These are phyloP conservation scores for Octodon degus DNA, from an alignment of 2,113 vertebrate genomes.

Conservation along the genomic window DNA sequence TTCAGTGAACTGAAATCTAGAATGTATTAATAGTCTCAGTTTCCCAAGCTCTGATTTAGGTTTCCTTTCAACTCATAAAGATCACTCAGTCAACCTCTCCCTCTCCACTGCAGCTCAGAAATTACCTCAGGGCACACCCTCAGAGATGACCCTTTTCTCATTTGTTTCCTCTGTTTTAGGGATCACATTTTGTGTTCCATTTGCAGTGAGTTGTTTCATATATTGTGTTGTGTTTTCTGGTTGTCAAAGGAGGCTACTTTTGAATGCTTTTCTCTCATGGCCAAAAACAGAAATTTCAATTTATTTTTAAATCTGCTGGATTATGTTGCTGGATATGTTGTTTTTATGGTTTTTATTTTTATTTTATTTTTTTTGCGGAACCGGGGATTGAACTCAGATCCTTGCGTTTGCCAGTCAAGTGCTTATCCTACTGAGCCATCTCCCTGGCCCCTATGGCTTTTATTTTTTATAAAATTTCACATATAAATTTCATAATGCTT, in stretches of 20 bases:
- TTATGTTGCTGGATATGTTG: background rate
- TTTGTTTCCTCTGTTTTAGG: background rate
- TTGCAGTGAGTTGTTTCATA: background rate
- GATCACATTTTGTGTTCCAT: background rate
- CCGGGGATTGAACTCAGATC: no score
- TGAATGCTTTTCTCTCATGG: background rate
- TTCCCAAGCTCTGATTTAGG: background rate
- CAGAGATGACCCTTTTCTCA: background rate
- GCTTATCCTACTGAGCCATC: no score
- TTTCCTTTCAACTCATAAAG: background rate
- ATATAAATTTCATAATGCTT: background rate
- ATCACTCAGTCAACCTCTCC: background rate
- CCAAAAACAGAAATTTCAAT: background rate
- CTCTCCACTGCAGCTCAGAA: background rate
- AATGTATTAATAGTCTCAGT: background rate
- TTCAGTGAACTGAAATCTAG: background rate
- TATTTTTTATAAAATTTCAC: slow-evolving; percentile 25
- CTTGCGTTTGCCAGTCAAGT: no score
- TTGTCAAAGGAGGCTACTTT: background rate
- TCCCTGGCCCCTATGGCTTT: no score
- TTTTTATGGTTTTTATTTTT: slow-evolving; percentile 1
- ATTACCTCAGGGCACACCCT: background rate
- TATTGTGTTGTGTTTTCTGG: background rate
- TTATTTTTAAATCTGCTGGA: slow-evolving; percentile 38
- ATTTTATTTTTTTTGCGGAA: no score